Evolutionary conservation across 53 echinoderm and acorn worm species (phyloP).

Genomic region (Echinometra lucunter): DNA sequence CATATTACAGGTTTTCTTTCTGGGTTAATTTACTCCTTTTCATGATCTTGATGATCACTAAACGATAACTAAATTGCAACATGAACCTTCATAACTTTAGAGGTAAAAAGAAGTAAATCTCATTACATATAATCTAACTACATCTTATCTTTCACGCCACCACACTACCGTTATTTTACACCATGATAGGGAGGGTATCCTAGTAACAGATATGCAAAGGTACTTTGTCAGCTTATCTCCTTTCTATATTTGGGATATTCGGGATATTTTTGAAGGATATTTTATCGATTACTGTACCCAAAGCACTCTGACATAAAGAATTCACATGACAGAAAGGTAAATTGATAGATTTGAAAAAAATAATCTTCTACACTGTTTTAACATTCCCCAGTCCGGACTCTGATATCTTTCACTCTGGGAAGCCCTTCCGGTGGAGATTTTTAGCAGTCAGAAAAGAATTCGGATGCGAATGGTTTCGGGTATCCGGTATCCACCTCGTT

Average conservation of each 20-base stretch:
- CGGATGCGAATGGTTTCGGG: conserved; percentile 56
- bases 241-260: not conserved
- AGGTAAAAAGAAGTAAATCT: no score
- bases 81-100: no score
- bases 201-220: no score
- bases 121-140: no score
- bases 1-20: no score
- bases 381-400: not conserved
- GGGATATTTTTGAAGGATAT: not conserved
- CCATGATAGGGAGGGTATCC: no score
- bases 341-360: not conserved
- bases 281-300: not conserved
- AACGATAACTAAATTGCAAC: no score
- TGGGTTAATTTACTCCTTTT: no score
- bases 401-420: not conserved
- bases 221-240: not conserved
- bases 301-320: not conserved
- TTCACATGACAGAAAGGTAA: not conserved
- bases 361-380: not conserved
- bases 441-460: conserved; percentile 55
- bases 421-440: not conserved
- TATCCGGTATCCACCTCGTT: conserved; percentile 24
- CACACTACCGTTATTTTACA: no score
- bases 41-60: no score
- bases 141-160: no score